Base-by-base conservation (phyloP, 2,113 vertebrate genomes). In the Mionectes macconnelli region DNA sequence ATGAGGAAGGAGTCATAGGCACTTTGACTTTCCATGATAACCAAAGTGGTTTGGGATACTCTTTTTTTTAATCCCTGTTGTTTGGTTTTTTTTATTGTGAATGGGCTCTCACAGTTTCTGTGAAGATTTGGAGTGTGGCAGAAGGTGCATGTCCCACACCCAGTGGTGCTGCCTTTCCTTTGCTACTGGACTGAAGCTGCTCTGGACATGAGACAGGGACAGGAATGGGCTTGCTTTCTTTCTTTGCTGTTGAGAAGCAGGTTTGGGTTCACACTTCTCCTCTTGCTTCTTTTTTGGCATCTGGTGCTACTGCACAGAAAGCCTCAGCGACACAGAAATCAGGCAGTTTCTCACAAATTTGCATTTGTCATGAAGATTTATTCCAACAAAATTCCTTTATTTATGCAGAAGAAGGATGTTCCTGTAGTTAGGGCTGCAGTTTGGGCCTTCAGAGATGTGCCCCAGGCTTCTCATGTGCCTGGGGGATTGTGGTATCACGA, bases 261-360 rank as follows among this genome's bases (percentile, higher is more conserved):
- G 14, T 86, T 93, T 94, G 63, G 50, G 63, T 94, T 97, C 79
- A 89, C 83, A 72, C 82, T 77, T 77, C 90, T 16, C 37, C 14
- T 80, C 75, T 79, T 78, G 9, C 62, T 91, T 76, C 49, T 73
- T 49, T 80, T 87, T 79, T 55, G 50, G 59, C 66, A 91, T 62
- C 45, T 84, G n/a, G 31, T 91, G 74, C 45, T 79, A 66, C 20
- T 1, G 6, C 37, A 68, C 44, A 79, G 84, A 92, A 93, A 91
- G 62, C 18, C 53, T 87, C 50, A 1, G 57, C 60, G 73, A 53
- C 44, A 80, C 15, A 53, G n/a, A 89, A 91, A 89, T 49, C 33
- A 82, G 30, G 27, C 24, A 70, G 45, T 63, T 94, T 76, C 59
- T 91, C 75, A 56, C 31, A 77, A 74, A 94, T 90, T 59, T 62